phyloP scores from a whole-genome alignment of 2,113 vertebrate species.

The Agelaius phoeniceus region DNA sequence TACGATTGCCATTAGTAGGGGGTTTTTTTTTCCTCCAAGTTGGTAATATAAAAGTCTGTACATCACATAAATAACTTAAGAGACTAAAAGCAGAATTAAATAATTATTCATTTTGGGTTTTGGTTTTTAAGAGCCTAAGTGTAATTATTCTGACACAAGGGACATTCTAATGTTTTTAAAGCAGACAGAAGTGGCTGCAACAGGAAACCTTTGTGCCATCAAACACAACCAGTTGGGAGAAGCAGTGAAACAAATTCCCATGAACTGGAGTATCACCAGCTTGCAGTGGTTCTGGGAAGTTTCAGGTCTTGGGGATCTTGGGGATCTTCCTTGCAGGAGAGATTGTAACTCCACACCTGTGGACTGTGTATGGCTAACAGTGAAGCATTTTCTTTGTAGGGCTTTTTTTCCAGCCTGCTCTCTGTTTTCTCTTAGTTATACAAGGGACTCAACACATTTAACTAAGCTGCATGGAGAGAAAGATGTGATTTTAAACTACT shows the following conservation, averaged over 20 bases:
- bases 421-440: neutral
- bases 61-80: slow-evolving; percentile 8
- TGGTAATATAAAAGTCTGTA: neutral
- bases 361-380: neutral
- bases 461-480: neutral
- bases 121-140: slow-evolving; percentile 2
- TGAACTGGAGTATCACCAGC: neutral
- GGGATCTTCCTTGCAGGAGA: neutral
- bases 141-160: neutral
- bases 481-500: neutral
- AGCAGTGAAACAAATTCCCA: neutral
- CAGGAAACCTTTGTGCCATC: neutral
- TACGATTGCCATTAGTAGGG: neutral
- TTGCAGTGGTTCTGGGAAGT: neutral
- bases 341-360: neutral
- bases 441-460: neutral
- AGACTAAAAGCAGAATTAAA: slow-evolving; percentile 27
- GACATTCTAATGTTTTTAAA: neutral
- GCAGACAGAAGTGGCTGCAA: neutral
- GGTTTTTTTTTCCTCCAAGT: neutral
- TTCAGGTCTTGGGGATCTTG: neutral
- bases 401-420: neutral
- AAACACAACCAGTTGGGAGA: neutral
- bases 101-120: slow-evolving; percentile 25
- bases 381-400: neutral